Conservation (phyloP, 2,888 invertebrate species). For the Platypus cylindrus region DNA sequence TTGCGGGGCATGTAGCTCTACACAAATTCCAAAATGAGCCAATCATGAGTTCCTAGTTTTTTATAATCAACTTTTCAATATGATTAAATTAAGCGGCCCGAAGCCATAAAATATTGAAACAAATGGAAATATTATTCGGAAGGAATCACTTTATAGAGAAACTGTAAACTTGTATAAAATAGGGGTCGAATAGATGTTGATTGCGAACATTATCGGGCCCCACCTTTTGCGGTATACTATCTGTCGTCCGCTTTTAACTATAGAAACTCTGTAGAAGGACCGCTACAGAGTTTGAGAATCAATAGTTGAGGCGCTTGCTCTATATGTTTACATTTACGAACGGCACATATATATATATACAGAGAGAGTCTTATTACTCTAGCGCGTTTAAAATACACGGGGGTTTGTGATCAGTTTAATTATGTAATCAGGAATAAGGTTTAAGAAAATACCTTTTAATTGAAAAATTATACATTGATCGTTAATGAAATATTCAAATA, state of each 20-base stretch:
- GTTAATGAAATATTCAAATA: too few relatives aligned
- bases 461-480: too few relatives aligned
- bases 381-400: too few relatives aligned
- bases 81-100: constrained; percentile 14
- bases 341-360: too few relatives aligned
- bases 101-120: constrained; percentile 13
- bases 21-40: constrained; percentile 96
- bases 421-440: too few relatives aligned
- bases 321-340: too few relatives aligned
- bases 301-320: constrained; percentile 29
- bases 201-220: constrained; percentile 23
- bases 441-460: too few relatives aligned
- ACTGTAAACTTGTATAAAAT: constrained; percentile 5
- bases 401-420: too few relatives aligned
- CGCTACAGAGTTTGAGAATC: constrained; percentile 20
- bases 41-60: constrained; percentile 59
- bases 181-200: constrained; percentile 11
- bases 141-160: constrained; percentile 4
- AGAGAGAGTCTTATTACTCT: too few relatives aligned
- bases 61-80: too few relatives aligned
- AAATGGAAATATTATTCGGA: too few relatives aligned
- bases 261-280: constrained; percentile 11
- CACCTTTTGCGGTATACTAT: constrained; percentile 27
- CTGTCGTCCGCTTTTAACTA: constrained; percentile 20
- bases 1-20: constrained; percentile 83